phyloP scores from a whole-genome alignment of 1,140 invertebrate species.

The Habropoda laboriosa region DNA sequence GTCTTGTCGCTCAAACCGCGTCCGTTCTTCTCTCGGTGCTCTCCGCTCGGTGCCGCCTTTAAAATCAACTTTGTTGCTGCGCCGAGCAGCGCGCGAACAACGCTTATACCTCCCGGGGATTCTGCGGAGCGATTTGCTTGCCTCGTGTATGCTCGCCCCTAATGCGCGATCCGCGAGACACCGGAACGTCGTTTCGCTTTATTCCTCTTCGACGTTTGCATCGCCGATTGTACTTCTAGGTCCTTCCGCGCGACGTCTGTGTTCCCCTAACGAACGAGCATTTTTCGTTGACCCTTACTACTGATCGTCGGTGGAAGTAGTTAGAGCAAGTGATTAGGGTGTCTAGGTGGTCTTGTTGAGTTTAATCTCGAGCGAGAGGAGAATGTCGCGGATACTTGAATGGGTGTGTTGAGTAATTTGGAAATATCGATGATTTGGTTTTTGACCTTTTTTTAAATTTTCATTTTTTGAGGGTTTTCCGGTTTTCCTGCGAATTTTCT shows the following conservation, averaged over 20 bases:
- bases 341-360: too few species aligned
- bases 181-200: background rate
- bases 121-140: slow-evolving; percentile 32
- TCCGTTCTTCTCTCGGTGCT: slow-evolving; percentile 6
- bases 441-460: too few species aligned
- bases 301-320: background rate
- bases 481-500: too few species aligned
- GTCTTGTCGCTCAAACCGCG: slow-evolving; percentile 74
- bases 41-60: slow-evolving; percentile 3
- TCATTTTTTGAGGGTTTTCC: too few species aligned
- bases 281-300: slow-evolving; percentile 45
- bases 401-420: too few species aligned
- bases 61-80: slow-evolving; percentile 45
- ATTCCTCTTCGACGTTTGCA: background rate
- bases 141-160: background rate
- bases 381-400: too few species aligned
- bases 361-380: background rate
- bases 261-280: background rate
- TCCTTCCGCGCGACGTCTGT: background rate
- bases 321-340: background rate
- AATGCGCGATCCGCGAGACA: slow-evolving; percentile 6
- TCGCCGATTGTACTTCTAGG: background rate
- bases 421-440: too few species aligned
- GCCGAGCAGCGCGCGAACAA: background rate
- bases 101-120: slow-evolving; percentile 21